Evolutionary conservation across 2,888 invertebrate genomes (phyloP).

Genomic region (Tinea semifulvella): DNA sequence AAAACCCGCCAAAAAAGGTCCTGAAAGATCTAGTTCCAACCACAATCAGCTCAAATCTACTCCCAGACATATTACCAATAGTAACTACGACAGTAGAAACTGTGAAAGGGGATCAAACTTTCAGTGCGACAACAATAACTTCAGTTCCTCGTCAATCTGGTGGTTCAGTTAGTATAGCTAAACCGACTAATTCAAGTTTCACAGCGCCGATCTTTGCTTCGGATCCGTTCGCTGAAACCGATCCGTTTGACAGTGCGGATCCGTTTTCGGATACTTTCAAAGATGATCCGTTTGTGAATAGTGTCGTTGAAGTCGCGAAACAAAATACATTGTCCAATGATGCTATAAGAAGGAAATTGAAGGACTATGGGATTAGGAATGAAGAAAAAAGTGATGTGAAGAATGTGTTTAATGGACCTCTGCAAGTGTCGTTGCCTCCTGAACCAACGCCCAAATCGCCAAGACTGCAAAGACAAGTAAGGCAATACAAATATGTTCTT

Average conservation of each 20-base stretch:
- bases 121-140: constrained; percentile 55
- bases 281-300: constrained; percentile 69
- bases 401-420: constrained; percentile 69
- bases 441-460: constrained; percentile 63
- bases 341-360: constrained; percentile 33
- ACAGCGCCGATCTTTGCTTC: constrained; percentile 49
- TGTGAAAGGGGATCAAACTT: constrained; percentile 37
- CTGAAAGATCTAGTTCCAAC: constrained; percentile 81
- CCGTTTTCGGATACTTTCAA: constrained; percentile 70
- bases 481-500: too few species aligned
- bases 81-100: constrained; percentile 31
- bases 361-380: constrained; percentile 28
- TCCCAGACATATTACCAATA: constrained; percentile 40
- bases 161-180: constrained; percentile 54
- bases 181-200: constrained; percentile 35
- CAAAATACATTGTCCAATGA: constrained; percentile 31
- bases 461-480: constrained; percentile 47
- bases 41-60: constrained; percentile 34
- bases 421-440: constrained; percentile 75
- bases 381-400: constrained; percentile 31
- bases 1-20: constrained; percentile 93
- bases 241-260: constrained; percentile 78
- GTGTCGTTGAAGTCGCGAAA: constrained; percentile 49
- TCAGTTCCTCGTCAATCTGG: constrained; percentile 57
- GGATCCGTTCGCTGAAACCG: constrained; percentile 73